These are phyloP conservation scores for Willisornis vidua DNA, from an alignment of 2,113 vertebrate genomes.

Conservation along the genomic window DNA sequence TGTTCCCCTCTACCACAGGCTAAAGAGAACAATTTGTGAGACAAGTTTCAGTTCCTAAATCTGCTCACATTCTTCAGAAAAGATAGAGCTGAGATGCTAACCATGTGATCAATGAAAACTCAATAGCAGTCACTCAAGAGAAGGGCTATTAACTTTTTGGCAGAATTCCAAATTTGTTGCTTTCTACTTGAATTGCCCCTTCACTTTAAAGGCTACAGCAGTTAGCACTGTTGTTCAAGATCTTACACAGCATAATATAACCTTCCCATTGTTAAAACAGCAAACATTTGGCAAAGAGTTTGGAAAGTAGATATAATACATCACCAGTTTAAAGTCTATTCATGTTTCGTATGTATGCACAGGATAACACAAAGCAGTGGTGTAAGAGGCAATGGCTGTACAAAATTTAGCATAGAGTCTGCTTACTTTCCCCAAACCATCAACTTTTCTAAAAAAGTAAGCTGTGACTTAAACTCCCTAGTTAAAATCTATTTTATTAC, in stretches of 20 bases:
- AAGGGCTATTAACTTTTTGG: neutral
- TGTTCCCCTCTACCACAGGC: neutral
- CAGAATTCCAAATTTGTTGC: neutral
- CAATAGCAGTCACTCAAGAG: neutral
- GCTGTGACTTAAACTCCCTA: neutral
- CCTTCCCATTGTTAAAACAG: neutral
- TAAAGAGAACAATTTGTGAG: neutral
- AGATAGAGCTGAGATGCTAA: neutral
- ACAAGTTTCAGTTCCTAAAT: neutral
- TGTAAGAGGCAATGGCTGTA: neutral
- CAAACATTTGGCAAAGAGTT: neutral
- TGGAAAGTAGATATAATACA: neutral
- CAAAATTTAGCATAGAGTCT: neutral
- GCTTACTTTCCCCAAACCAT: neutral
- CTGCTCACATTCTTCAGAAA: neutral
- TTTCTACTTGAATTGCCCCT: neutral
- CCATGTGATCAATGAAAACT: neutral
- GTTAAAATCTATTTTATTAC: neutral
- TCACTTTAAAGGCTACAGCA: neutral
- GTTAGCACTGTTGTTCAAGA: neutral
- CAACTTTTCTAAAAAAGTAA: neutral
- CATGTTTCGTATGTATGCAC: fast-evolving
- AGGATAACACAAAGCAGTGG: neutral
- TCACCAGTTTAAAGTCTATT: fast-evolving
- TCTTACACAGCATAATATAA: neutral